Base-by-base conservation (phyloP, 2,888 invertebrate genomes). In the Eulithis testata region DNA sequence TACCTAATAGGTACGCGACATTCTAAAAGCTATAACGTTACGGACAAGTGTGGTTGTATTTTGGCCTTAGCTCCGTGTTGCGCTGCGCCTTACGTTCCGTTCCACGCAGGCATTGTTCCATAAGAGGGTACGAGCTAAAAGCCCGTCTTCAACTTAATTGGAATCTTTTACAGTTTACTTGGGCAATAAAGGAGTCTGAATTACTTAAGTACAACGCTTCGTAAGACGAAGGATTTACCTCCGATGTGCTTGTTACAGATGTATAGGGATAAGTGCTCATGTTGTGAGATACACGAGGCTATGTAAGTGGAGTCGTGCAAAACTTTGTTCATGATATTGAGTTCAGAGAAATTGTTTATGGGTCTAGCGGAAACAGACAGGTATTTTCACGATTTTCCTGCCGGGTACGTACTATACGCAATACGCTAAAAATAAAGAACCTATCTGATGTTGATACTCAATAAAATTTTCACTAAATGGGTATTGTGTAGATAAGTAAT, bases 81-180 rank as follows among this genome's bases (percentile, higher is more conserved):
- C 56, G 40, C 58, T 63, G 45, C 73, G 76, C 78, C 79, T 60
- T 67, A 67, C 65, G 66, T 68, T 58, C 53, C 59, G 63, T 58
- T 66, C 63, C 58, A 65, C 47, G 54, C 63, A 65, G 67, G 78
- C 75, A 84, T 89, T 89, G 90, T 90, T 86, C 84, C 75, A 75
- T 84, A 82, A 85, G 85, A 85, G 84, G 83, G 80, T 79, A 74
- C 71, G 74, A 74, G 76, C 79, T 86, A 83, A 84, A 84, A 85
- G 83, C 82, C 70, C 71, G 73, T 73, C 77, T 81, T 78, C 78
- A 82, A 67, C 84, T 89, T 91, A 91, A 91, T 91, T 91, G 90
- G 88, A 88, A 89, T 91, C 91, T 91, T 90, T 91, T 90, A 91
- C 91, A 90, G 87, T 91, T 91, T 89, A 88, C 87, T 88, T 82